Percentiles rank a stretch among this genome's conserved stretches.
These are phyloP conservation scores for Cottus gobio DNA, from an alignment of 2,113 vertebrate species.

Conservation along the genomic window DNA sequence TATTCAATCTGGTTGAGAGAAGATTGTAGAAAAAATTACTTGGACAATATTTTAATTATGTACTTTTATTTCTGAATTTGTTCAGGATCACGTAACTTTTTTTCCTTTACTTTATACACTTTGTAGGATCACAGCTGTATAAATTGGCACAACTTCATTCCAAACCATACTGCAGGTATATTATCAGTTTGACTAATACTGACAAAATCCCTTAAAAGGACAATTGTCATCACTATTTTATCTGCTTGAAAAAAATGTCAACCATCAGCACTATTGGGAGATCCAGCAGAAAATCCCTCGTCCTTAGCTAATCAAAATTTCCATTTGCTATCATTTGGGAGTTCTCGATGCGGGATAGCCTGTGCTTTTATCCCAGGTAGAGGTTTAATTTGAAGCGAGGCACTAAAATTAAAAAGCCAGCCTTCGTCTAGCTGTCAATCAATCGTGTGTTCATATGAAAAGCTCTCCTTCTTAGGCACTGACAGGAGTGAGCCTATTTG, in stretches of 20 bases:
- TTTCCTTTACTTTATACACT: background rate
- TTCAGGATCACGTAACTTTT: background rate
- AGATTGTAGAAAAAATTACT: background rate
- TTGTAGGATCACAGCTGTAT: slow-evolving; percentile 16
- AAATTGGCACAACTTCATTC: slow-evolving; percentile 39
- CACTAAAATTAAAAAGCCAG: slow-evolving; percentile 86
- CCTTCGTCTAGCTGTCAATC: slow-evolving; percentile 88
- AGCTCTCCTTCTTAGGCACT: slow-evolving; percentile 81
- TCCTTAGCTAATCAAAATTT: slow-evolving; percentile 81
- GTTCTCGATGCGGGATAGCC: slow-evolving; percentile 80
- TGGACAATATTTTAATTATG: background rate
- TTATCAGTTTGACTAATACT: slow-evolving; percentile 69
- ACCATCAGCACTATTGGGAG: slow-evolving; percentile 84
- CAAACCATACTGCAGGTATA: slow-evolving; percentile 30
- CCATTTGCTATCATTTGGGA: slow-evolving; percentile 76
- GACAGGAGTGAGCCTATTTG: slow-evolving; percentile 88
- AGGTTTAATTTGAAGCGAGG: slow-evolving; percentile 89
- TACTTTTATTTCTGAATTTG: background rate
- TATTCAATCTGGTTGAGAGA: background rate
- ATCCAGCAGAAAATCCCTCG: slow-evolving; percentile 75
- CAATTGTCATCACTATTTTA: slow-evolving; percentile 86
- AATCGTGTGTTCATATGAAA: slow-evolving; percentile 83
- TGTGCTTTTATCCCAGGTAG: slow-evolving; percentile 88
- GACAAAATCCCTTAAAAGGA: slow-evolving; percentile 75
- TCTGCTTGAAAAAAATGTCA: slow-evolving; percentile 77